Base-by-base conservation (phyloP, 2,888 invertebrate genomes). In the Idaea dimidiata region DNA sequence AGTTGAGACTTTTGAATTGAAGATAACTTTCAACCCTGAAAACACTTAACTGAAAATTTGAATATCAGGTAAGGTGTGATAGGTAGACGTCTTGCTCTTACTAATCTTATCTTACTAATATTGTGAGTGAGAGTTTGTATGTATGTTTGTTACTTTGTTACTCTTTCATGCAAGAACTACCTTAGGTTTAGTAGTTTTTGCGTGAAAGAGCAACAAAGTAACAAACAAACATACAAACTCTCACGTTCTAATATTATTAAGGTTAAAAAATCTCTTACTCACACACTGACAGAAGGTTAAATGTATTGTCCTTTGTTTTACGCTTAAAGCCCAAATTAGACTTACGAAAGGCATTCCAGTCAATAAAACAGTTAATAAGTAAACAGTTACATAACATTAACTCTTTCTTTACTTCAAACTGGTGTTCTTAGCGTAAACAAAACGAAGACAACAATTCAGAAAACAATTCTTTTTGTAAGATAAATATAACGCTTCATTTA, bases 401-500 rank as follows among this genome's bases (percentile, higher is more conserved):
- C 43, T 43, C 43, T 10, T 43, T 43, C 10, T 43, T 43, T 7
- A 43, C 43, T 43, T 43, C 43, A 43, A 43, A 43, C 10, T 7
- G 43, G 43, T 43, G 43, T 10, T 43, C 10, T 14, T 7, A 43
- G 10, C 43, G 43, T 43, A 43, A 43, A 6, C 43, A 43, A 43
- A 43, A 43, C 43, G 10, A 43, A 43, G 43, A 43, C 43, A 43
- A 43, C 43, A 43, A 43, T 0, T 43, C 43, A 43, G 43, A 43
- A n/a, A 43, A 43, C 43, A 43, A 43, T 43, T 8, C 3, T 14
- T 43, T 43, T 56, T 56, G 59, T 57, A 59, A 53, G 59, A 62
- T 62, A 58, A 57, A 59, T 58, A 54, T 54, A 62, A 59, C 32
- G 17, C 54, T 65, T 65, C 67, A 64, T 65, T 63, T 67, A 64